Evolutionary conservation across 2,113 vertebrate species (phyloP).

Genomic region (Pogona vitticeps): DNA sequence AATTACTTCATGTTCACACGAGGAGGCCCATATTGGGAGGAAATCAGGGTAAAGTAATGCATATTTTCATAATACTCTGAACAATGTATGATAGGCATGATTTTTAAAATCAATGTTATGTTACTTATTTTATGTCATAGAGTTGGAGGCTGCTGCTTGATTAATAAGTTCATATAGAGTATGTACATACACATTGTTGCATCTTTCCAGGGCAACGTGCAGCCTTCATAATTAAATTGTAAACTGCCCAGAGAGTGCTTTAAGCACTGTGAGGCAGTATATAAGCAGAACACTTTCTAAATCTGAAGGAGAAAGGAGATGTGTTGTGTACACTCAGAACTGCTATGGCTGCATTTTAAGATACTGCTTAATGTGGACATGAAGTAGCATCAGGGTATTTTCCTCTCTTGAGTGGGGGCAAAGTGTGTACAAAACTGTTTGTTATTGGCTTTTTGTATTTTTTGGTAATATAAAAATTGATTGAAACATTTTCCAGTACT

Average conservation of each 20-base stretch:
- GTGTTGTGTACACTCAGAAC: too few relatives aligned
- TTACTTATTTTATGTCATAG: too few relatives aligned
- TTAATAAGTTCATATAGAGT: background rate
- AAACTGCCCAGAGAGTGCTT: too few relatives aligned
- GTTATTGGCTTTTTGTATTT: too few relatives aligned
- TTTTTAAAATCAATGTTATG: too few relatives aligned
- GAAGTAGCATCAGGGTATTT: background rate
- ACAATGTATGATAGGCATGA: background rate
- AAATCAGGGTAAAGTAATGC: slow-evolving; percentile 83
- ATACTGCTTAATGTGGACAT: background rate
- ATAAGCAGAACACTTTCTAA: too few relatives aligned
- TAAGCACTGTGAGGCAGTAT: too few relatives aligned
- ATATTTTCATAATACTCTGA: background rate
- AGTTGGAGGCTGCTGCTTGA: background rate
- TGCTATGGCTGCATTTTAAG: background rate
- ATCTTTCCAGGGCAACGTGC: too few relatives aligned
- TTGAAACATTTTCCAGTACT: background rate
- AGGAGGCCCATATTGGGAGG: slow-evolving; percentile 97
- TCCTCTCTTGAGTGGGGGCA: background rate
- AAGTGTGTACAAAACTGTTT: background rate
- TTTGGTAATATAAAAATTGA: background rate
- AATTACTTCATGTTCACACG: slow-evolving; percentile 93
- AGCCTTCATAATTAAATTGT: too few relatives aligned
- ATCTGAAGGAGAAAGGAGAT: too few relatives aligned
- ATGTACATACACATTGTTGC: too few relatives aligned